phyloP scores from a whole-genome alignment of 2,888 invertebrate species.

The Nomada fucata region DNA sequence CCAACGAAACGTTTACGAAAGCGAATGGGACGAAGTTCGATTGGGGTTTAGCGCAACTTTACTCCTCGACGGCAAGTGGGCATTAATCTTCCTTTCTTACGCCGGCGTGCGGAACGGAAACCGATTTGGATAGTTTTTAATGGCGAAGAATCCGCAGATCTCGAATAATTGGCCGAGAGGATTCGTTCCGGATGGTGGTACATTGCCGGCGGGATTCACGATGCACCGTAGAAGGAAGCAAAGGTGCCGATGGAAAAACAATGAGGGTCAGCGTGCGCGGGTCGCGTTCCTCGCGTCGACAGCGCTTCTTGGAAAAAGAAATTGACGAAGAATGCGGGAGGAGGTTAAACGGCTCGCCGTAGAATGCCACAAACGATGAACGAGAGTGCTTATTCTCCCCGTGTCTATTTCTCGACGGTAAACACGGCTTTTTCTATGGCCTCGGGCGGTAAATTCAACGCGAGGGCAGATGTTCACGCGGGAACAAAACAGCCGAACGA shows the following conservation, averaged over 20 bases:
- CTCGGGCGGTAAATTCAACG: conserved; percentile 66
- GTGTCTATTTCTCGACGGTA: conserved; percentile 58
- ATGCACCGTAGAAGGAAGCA: conserved; percentile 51
- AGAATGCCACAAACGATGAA: conserved; percentile 52
- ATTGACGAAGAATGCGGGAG: conserved; percentile 67
- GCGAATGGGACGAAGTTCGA: not conserved
- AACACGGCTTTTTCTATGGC: conserved; percentile 16
- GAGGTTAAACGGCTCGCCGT: conserved; percentile 43
- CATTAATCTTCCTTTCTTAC: not conserved
- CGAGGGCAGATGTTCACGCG: conserved; percentile 33
- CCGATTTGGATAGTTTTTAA: not conserved
- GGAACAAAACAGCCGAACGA: conserved; percentile 42
- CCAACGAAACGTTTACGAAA: not conserved
- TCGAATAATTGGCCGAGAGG: conserved; percentile 27
- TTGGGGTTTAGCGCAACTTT: no score
- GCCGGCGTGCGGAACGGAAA: not conserved
- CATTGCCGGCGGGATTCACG: conserved; percentile 34
- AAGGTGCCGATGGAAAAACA: conserved; percentile 55
- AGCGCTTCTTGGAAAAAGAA: conserved; percentile 43
- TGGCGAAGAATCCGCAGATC: conserved; percentile 21
- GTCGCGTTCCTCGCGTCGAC: conserved; percentile 64
- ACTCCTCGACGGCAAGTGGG: no score
- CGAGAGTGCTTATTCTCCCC: conserved; percentile 50
- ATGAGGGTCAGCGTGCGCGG: conserved; percentile 65
- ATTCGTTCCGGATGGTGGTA: conserved; percentile 21